phyloP scores from a whole-genome alignment of 2,113 vertebrate genomes.

The Paradoxurus hermaphroditus region DNA sequence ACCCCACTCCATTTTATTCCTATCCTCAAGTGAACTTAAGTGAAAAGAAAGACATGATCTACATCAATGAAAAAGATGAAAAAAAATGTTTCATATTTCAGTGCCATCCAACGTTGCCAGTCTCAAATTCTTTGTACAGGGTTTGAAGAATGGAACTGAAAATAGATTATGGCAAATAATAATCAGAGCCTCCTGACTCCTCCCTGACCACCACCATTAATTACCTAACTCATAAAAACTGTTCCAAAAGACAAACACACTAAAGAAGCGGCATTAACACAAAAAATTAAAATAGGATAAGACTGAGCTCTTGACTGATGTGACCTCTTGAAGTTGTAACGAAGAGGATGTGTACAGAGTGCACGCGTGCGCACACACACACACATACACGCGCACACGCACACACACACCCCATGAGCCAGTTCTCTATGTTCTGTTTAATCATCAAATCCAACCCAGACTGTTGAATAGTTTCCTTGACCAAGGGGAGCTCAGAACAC shows the following conservation, averaged over 20 bases:
- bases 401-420: neutral
- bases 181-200: neutral
- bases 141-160: neutral
- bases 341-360: neutral
- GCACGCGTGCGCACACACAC: neutral
- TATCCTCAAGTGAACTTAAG: neutral
- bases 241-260: neutral
- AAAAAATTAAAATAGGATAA: neutral
- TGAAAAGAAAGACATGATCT: neutral
- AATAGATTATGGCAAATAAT: neutral
- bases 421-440: neutral
- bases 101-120: neutral
- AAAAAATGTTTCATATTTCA: neutral
- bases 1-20: neutral
- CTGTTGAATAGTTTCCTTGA: neutral
- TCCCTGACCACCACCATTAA: neutral
- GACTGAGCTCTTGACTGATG: neutral
- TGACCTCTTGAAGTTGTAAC: neutral
- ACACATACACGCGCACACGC: neutral
- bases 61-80: neutral
- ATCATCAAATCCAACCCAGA: neutral
- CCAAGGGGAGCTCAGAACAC: neutral
- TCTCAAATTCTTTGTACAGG: constrained; percentile 7
- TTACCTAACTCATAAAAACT: neutral
- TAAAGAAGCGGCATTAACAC: neutral